Conservation (phyloP, 2,888 invertebrate species). For the Diarsia mendica region DNA sequence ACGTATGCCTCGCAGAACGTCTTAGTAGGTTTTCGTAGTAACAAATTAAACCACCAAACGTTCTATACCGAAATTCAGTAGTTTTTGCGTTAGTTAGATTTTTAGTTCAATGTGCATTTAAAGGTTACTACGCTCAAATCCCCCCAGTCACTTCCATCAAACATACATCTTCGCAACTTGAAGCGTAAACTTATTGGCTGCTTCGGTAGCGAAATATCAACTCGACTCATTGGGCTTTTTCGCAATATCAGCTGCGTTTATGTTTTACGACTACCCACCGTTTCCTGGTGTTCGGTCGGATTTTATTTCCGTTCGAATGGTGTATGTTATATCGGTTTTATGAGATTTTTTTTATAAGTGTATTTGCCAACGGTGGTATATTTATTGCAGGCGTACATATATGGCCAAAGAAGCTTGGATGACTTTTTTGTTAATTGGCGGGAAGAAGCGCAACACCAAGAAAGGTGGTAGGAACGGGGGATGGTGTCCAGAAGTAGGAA, state of each 20-base stretch:
- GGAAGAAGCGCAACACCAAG: too few species aligned
- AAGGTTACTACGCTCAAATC: too few species aligned
- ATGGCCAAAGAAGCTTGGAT: not conserved
- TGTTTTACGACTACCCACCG: conserved; percentile 59
- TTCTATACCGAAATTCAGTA: not conserved
- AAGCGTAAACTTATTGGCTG: conserved; percentile 70
- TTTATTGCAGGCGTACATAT: not conserved
- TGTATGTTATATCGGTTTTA: conserved; percentile 49
- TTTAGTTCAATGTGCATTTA: not conserved
- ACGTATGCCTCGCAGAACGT: too few species aligned
- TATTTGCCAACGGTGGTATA: conserved; percentile 9
- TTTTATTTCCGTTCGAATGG: conserved; percentile 54
- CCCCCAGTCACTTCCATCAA: conserved; percentile 44
- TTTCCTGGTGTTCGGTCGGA: conserved; percentile 57
- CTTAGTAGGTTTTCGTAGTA: too few species aligned
- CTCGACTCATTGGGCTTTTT: conserved; percentile 69
- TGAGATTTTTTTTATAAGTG: conserved; percentile 30
- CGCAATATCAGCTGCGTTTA: conserved; percentile 67
- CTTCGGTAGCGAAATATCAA: conserved; percentile 71
- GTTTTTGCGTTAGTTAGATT: not conserved
- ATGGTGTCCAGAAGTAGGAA: too few species aligned
- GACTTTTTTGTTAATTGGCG: too few species aligned
- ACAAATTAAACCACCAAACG: not conserved
- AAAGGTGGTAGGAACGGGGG: too few species aligned
- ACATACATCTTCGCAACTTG: conserved; percentile 29